phyloP scores from a whole-genome alignment of 30 jellyfish, hydroid and myxozoan species.

The Hydractinia echinata region DNA sequence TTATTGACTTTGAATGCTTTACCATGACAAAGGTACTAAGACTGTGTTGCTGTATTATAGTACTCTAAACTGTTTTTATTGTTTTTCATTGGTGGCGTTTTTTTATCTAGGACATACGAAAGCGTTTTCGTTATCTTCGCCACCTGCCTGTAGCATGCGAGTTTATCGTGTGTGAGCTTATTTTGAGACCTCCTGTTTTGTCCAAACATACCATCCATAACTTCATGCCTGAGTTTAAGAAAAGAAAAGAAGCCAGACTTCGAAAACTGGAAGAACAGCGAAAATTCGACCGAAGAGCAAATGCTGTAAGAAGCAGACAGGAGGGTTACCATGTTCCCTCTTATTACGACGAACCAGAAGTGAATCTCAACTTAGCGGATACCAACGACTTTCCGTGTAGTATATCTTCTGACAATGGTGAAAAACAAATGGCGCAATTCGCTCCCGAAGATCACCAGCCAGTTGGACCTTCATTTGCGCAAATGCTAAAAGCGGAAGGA shows the following conservation, averaged over 20 bases:
- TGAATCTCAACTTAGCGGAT: constrained; percentile 21
- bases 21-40: constrained; percentile 68
- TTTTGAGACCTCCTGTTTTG: constrained; percentile 71
- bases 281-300: constrained; percentile 46
- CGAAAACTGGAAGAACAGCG: constrained; percentile 73
- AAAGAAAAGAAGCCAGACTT: constrained; percentile 54
- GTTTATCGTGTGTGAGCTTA: constrained; percentile 73
- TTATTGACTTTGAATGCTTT: constrained; percentile 60
- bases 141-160: constrained; percentile 87
- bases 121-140: constrained; percentile 74
- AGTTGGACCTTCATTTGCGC: constrained; percentile 30
- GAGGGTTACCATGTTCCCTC: constrained; percentile 2
- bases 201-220: constrained; percentile 66
- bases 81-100: background rate
- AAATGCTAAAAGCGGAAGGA: constrained; percentile 17
- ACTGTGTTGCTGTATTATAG: background rate
- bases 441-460: background rate
- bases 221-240: constrained; percentile 65
- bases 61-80: background rate
- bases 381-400: constrained; percentile 25
- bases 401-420: constrained; percentile 21
- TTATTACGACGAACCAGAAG: too few species aligned
- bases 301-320: constrained; percentile 18
- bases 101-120: constrained; percentile 73
- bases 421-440: background rate